Evolutionary conservation across 2,113 vertebrate species (phyloP), one percentile per base, ranked within the genome.

Genomic region (Rhinolophus sinicus): DNA sequence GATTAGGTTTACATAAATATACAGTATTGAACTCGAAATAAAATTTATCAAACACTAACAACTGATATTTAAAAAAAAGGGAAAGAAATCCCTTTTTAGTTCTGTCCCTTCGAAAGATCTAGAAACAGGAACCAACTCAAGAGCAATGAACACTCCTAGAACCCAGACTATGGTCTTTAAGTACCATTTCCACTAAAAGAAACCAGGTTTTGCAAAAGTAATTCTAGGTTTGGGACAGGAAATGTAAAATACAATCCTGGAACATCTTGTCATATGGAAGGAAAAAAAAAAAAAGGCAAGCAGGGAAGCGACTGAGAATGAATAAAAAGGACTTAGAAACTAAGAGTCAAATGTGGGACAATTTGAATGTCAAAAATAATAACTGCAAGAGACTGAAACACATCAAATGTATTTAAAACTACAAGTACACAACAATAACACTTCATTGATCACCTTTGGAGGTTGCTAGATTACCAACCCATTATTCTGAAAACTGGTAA

Each of bases 351-450:
- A 88, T 26, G 30, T 50, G 69, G 38, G 40, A 86, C n/a, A 88
- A 94, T 50, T 3, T 58, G 62, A 95, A 82, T n/a, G 40, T 96
- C 69, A 96, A 94, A 96, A 96, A 86, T 18, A 90, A 14, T 44
- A 76, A 83, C 30, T 22, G 11, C 33, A 93, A 92, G 40, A 54
- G 11, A 83, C 13, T 72, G 15, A 75, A 90, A 90, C 15, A 93
- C 1, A 84, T 50, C 26, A 87, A 82, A 86, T 38, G 82, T 47
- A 62, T 87, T 93, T 86, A 91, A 95, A 96, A 76, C 3, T 24
- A n/a, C 26, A 75, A 91, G 47, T 58, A 91, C 5, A 72, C 56
- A 93, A 40, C 26, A 95, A 26, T 62, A 82, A 50, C 62, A 92
- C n/a, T 80, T 92, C 56, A 96, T 18, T 88, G 30, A 85, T 90